A percentile compares a stretch with the other conserved stretches of the same genome.
Evolutionary conservation across 2,797 vertebrate species (phyloP).

Genomic region (Moxostoma hubbsi): DNA sequence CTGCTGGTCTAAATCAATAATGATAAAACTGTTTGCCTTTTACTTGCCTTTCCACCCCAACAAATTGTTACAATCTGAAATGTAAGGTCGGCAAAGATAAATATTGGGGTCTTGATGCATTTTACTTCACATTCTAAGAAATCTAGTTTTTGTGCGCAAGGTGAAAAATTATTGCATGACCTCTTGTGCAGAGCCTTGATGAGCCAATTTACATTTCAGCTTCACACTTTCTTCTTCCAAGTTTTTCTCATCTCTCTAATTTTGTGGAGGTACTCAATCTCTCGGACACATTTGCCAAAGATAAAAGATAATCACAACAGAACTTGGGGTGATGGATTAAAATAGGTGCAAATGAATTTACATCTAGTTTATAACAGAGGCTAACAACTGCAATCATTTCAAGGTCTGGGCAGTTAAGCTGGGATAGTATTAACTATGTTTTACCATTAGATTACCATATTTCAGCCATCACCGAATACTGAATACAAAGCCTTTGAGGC

Average conservation of each 20-base stretch:
- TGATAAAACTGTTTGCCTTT: conserved; percentile 22
- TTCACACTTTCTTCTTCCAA: conserved; percentile 7
- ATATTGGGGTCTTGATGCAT: conserved; percentile 9
- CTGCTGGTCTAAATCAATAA: not conserved
- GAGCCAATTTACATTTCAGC: conserved; percentile 30
- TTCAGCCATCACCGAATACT: not conserved
- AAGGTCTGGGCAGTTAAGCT: not conserved
- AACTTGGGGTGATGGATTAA: not conserved
- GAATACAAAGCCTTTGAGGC: not conserved
- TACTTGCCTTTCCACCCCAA: conserved; percentile 9
- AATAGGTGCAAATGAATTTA: not conserved
- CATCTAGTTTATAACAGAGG: not conserved
- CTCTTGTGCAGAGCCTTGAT: conserved; percentile 31
- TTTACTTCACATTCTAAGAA: not conserved
- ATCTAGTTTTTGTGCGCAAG: conserved; percentile 10
- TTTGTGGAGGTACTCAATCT: not conserved
- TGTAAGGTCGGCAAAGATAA: not conserved
- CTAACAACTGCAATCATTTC: not conserved
- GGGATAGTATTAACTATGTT: not conserved
- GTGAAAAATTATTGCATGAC: conserved; percentile 24
- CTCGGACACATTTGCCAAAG: not conserved
- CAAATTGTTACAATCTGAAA: not conserved
- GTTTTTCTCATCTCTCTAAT: not conserved
- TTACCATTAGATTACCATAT: not conserved
- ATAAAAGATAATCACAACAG: not conserved